Evolutionary conservation across 1,140 invertebrate species (phyloP).

Genomic region (Drosophila dunni): DNA sequence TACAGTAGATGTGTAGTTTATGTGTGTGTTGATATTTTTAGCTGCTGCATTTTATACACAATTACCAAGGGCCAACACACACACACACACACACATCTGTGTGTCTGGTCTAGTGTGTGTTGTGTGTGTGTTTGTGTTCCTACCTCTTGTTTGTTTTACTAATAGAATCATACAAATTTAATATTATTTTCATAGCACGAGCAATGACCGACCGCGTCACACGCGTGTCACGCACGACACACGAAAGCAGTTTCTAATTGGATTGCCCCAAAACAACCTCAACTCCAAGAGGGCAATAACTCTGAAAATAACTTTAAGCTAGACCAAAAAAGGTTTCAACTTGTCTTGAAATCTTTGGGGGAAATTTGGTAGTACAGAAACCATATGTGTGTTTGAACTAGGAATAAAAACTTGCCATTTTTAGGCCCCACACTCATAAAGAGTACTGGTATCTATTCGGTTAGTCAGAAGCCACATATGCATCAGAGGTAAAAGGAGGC

Average conservation of each 20-base stretch:
- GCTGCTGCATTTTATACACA: slow-evolving; percentile 47
- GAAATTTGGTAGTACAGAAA: too few relatives aligned
- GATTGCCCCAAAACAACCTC: slow-evolving; percentile 15
- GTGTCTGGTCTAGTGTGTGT: slow-evolving; percentile 35
- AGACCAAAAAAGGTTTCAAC: too few relatives aligned
- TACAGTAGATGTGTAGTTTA: slow-evolving; percentile 27
- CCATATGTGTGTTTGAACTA: too few relatives aligned
- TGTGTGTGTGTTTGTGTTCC: slow-evolving; percentile 32
- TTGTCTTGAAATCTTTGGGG: too few relatives aligned
- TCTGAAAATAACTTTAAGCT: too few relatives aligned
- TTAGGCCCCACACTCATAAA: too few relatives aligned
- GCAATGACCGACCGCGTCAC: slow-evolving; percentile 36
- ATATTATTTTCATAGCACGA: slow-evolving; percentile 38
- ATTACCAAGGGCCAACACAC: slow-evolving; percentile 31
- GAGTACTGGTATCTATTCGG: too few relatives aligned
- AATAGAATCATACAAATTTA: slow-evolving; percentile 77
- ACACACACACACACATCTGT: neutral
- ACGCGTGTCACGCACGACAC: slow-evolving; percentile 55
- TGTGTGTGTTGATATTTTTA: slow-evolving; percentile 69
- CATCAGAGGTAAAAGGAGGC: too few relatives aligned
- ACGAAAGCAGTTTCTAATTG: slow-evolving; percentile 8
- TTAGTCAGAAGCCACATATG: too few relatives aligned
- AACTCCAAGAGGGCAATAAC: neutral
- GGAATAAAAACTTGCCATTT: too few relatives aligned
- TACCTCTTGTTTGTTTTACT: slow-evolving; percentile 61